Conservation (phyloP, 2,113 vertebrate species). For the Oryzias curvinotus region DNA sequence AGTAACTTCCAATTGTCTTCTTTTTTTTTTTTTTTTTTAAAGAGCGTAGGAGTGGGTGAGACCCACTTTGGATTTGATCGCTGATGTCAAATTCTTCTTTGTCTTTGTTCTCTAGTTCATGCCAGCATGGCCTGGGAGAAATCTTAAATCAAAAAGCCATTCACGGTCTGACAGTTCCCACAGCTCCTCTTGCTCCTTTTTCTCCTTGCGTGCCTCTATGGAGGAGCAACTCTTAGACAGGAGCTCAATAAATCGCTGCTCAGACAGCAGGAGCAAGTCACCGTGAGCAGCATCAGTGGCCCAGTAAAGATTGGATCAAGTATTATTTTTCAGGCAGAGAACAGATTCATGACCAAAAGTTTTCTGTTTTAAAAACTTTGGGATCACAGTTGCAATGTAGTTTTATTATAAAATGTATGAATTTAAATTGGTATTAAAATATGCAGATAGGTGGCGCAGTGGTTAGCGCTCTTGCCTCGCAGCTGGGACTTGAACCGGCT, state of each 20-base stretch:
- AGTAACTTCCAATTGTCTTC: too few species aligned
- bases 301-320: not conserved
- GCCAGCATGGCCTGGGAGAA: slow-evolving; percentile 1
- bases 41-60: not conserved
- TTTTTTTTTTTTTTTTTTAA: too few species aligned
- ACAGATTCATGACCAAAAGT: not conserved
- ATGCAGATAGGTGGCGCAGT: too few species aligned
- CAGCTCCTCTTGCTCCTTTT: not conserved
- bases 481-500: too few species aligned
- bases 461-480: too few species aligned
- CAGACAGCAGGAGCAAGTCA: slow-evolving; percentile 1
- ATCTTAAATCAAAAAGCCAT: not conserved
- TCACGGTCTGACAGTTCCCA: not conserved
- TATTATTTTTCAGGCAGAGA: not conserved
- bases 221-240: slow-evolving; percentile 1
- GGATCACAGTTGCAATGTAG: too few species aligned
- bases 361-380: not conserved
- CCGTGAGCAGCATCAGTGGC: not conserved
- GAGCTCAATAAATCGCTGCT: slow-evolving; percentile 3
- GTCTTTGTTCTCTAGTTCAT: not conserved
- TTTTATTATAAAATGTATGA: too few species aligned
- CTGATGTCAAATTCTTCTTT: not conserved
- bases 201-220: not conserved
- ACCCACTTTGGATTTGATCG: not conserved
- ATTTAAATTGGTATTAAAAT: too few species aligned